These are phyloP conservation scores for Paradisaea rubra DNA, from an alignment of 2,113 vertebrate species.

Conservation along the genomic window DNA sequence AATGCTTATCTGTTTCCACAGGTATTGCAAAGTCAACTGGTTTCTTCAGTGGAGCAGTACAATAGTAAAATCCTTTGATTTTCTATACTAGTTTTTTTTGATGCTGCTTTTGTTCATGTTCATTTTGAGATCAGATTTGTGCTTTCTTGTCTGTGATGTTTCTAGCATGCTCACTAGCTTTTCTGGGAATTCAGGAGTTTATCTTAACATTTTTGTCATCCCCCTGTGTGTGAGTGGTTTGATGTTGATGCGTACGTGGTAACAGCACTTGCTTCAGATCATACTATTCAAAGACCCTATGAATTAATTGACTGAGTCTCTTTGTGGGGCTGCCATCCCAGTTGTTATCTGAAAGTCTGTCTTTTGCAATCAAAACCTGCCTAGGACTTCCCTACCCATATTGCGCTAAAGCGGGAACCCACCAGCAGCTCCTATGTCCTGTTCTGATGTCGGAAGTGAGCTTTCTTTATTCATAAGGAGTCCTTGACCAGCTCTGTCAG, in stretches of 20 bases:
- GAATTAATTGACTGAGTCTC: neutral
- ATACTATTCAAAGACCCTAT: neutral
- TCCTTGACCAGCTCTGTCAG: neutral
- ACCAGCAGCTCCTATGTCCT: neutral
- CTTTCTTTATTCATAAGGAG: neutral
- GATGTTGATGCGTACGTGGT: accelerated
- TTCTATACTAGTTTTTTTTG: neutral
- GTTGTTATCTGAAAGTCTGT: neutral
- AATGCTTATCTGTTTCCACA: slow-evolving; percentile 50
- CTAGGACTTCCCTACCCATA: neutral
- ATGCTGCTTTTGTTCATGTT: neutral
- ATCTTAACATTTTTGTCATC: neutral
- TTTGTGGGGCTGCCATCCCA: neutral
- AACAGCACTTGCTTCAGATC: neutral
- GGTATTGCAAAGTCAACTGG: slow-evolving; percentile 24
- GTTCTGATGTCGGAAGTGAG: neutral
- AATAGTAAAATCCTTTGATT: slow-evolving; percentile 4
- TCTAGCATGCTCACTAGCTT: neutral
- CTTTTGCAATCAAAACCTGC: neutral
- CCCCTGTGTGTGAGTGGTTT: neutral
- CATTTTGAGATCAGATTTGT: neutral
- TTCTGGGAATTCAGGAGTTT: neutral
- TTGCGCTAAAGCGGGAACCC: neutral
- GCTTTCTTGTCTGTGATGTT: neutral
- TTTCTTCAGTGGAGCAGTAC: neutral